These are phyloP conservation scores for Diaperis boleti DNA, from an alignment of 2,888 invertebrate species.

Conservation along the genomic window DNA sequence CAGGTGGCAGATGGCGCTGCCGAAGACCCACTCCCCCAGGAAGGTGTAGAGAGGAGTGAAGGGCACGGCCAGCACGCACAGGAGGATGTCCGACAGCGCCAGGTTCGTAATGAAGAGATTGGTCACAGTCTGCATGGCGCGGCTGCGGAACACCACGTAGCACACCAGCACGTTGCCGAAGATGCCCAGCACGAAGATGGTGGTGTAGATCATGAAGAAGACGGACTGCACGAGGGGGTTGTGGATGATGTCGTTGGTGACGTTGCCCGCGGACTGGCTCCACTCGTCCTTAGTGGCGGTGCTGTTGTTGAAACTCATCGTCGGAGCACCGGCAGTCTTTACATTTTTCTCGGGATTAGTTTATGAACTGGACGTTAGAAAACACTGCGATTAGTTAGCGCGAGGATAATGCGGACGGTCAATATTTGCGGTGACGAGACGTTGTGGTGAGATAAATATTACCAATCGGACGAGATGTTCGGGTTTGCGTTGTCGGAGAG, in stretches of 20 bases:
- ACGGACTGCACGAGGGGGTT: slow-evolving; percentile 77
- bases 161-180: slow-evolving; percentile 93
- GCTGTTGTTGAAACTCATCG: slow-evolving; percentile 48
- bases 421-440: slow-evolving; percentile 23
- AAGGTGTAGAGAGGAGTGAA: slow-evolving; percentile 97
- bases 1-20: slow-evolving; percentile 89
- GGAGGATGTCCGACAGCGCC: slow-evolving; percentile 93
- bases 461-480: slow-evolving; percentile 15
- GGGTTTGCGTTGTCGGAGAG: no score
- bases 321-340: slow-evolving; percentile 6
- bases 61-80: slow-evolving; percentile 94
- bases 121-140: slow-evolving; percentile 97
- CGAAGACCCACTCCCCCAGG: slow-evolving; percentile 93
- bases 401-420: slow-evolving; percentile 1
- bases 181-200: slow-evolving; percentile 89
- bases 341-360: neutral
- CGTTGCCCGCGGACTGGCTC: slow-evolving; percentile 42
- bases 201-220: slow-evolving; percentile 83
- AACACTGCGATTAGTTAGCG: slow-evolving; percentile 29
- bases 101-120: slow-evolving; percentile 97
- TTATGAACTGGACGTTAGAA: slow-evolving; percentile 6
- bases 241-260: slow-evolving; percentile 68
- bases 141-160: slow-evolving; percentile 92
- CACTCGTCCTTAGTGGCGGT: slow-evolving; percentile 46
- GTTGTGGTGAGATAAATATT: slow-evolving; percentile 19